phyloP scores from a whole-genome alignment of 30 jellyfish, hydroid and myxozoan species.

The Cassiopea xamachana region DNA sequence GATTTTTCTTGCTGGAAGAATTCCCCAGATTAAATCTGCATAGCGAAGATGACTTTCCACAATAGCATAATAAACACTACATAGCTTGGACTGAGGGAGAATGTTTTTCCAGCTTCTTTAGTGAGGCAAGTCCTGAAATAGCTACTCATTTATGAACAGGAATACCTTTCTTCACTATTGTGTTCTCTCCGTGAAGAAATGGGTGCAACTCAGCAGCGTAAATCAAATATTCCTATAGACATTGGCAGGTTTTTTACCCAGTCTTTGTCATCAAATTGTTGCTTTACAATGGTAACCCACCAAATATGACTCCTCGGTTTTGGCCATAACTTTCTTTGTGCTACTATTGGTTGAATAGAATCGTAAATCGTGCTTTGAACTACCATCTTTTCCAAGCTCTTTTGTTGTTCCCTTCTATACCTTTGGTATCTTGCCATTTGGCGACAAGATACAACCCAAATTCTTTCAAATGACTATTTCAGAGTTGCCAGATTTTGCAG shows the following conservation, averaged over 20 bases:
- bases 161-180: conserved; percentile 11
- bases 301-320: conserved; percentile 9
- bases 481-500: too few species aligned
- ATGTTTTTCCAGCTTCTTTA: too few species aligned
- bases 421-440: not conserved
- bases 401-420: not conserved
- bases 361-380: not conserved
- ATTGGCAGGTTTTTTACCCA: conserved; percentile 8
- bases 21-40: too few species aligned
- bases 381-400: not conserved
- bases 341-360: not conserved
- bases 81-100: too few species aligned
- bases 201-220: conserved; percentile 4
- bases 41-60: too few species aligned
- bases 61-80: too few species aligned
- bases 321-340: conserved; percentile 8
- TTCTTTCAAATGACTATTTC: not conserved
- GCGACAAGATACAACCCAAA: not conserved
- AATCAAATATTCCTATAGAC: conserved; percentile 9
- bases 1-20: too few species aligned
- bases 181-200: conserved; percentile 1
- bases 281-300: conserved; percentile 22
- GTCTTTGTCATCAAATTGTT: conserved; percentile 9
- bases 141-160: conserved; percentile 29
- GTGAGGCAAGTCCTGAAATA: not conserved